Evolutionary conservation across 2,113 vertebrate species (phyloP), one percentile per base, ranked within the genome.

Genomic region (Silurus glanis): DNA sequence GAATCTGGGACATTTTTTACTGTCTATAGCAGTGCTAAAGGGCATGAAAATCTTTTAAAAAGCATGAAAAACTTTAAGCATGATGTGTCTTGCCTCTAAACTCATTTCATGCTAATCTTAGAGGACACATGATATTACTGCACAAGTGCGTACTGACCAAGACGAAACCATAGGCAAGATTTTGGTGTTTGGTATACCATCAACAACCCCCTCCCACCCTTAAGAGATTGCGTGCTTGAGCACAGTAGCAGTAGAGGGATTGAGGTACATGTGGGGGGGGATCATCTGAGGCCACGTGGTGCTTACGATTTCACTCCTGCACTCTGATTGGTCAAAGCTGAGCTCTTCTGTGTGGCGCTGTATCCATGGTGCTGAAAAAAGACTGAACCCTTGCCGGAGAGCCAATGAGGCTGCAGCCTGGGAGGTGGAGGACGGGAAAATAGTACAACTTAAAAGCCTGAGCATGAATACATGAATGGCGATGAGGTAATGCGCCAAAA

Each of bases 311-410:
- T 92, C 91, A 90, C 92, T 92, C 91, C 91, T 90, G 72, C 82
- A n/a, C 87, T 93, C 91, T 87, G 58, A 95, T 95, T 95, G 95
- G 95, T 92, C 83, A 87, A 88, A 89, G 74, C 0, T 80, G 64
- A 91, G 91, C 92, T 93, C 93, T 89, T 92, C 89, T 88, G 92
- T 90, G 89, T 91, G 91, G 91, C 91, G 14, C 94, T 95, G 95
- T 95, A 95, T 95, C 95, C 94, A 95, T 95, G 95, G 94, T 94
- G 93, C 85, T 90, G 75, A 94, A 94, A 94, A 93, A 95, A 93
- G 90, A 45, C 91, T 91, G 87, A 95, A 93, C 93, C 94, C 92
- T 92, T 83, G 37, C 88, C 74, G 75, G 88, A 85, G 91, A 87
- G 66, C 85, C 84, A 80, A 71, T 85, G n/a, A 66, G 67, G 72